Evolutionary conservation across 2,797 vertebrate genomes (phyloP).

Genomic region (Microchirus variegatus): DNA sequence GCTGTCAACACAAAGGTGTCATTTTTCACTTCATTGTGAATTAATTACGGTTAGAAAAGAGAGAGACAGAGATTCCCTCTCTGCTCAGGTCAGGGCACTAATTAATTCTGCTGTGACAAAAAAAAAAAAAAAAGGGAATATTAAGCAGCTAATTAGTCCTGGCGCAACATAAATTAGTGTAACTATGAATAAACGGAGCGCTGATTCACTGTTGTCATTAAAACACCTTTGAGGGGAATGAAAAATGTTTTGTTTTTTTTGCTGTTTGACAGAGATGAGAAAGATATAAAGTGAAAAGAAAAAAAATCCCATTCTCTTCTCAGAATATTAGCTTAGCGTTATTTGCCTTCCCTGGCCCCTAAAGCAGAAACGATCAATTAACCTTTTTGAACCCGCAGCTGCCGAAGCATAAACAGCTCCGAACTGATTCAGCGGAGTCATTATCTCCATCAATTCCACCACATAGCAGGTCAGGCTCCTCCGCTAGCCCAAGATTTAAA

Average conservation of each 20-base stretch:
- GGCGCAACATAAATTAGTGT: slow-evolving; percentile 35
- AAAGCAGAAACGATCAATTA: background rate
- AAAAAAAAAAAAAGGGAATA: slow-evolving; percentile 55
- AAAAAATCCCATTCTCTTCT: no score
- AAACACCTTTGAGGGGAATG: background rate
- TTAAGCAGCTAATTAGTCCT: slow-evolving; percentile 57
- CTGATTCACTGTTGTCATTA: slow-evolving; percentile 1
- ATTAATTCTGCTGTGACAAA: slow-evolving; percentile 44
- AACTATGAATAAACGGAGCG: slow-evolving; percentile 25
- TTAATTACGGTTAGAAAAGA: slow-evolving; percentile 6
- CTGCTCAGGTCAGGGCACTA: slow-evolving; percentile 27
- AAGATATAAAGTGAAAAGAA: background rate
- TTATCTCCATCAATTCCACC: background rate
- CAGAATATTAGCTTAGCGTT: no score
- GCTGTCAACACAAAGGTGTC: slow-evolving; percentile 22
- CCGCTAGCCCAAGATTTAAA: no score
- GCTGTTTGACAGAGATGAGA: background rate
- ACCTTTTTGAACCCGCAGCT: background rate
- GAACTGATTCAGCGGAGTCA: background rate
- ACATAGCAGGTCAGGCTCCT: background rate
- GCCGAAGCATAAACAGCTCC: background rate
- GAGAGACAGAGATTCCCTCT: slow-evolving; percentile 1
- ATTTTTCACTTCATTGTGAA: slow-evolving; percentile 36
- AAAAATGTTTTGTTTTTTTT: background rate
- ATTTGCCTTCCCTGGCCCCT: no score